Percentiles rank a stretch among this genome's conserved stretches.
Conservation (phyloP, 2,888 invertebrate species). For the Penaeus monodon region DNA sequence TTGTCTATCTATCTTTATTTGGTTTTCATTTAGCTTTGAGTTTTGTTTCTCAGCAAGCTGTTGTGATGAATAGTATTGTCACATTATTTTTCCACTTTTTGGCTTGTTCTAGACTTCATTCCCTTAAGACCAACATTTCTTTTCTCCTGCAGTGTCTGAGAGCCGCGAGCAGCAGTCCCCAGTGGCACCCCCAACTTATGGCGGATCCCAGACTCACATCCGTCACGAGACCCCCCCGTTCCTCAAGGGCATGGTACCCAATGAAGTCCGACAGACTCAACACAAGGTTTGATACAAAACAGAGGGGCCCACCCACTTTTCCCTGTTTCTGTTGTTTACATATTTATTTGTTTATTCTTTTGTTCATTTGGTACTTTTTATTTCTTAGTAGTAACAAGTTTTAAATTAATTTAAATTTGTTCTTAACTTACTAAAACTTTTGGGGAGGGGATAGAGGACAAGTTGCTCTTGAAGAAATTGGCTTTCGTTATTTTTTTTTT, state of each 20-base stretch:
- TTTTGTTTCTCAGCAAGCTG: too few relatives aligned
- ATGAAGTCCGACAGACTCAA: slow-evolving; percentile 40
- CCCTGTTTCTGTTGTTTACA: too few relatives aligned
- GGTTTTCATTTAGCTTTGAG: too few relatives aligned
- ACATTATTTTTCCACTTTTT: not conserved
- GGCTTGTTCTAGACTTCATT: not conserved
- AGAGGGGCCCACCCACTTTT: too few relatives aligned
- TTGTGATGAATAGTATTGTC: too few relatives aligned
- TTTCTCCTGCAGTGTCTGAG: slow-evolving; percentile 42
- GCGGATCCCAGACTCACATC: slow-evolving; percentile 25
- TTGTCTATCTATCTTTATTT: too few relatives aligned
- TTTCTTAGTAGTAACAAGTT: too few relatives aligned
- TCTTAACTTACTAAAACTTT: too few relatives aligned
- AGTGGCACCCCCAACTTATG: slow-evolving; percentile 6
- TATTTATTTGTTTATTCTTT: not conserved
- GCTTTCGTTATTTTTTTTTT: too few relatives aligned
- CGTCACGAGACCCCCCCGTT: slow-evolving; percentile 54
- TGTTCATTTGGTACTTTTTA: not conserved
- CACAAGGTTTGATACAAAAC: slow-evolving; percentile 27
- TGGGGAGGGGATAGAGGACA: too few relatives aligned
- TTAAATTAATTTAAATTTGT: too few relatives aligned
- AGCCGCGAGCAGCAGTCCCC: slow-evolving; percentile 48
- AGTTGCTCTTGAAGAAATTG: too few relatives aligned
- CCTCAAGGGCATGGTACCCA: slow-evolving; percentile 42
- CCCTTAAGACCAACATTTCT: not conserved